Conservation (phyloP, 2,888 invertebrate genomes). For the Suillia variegata region DNA sequence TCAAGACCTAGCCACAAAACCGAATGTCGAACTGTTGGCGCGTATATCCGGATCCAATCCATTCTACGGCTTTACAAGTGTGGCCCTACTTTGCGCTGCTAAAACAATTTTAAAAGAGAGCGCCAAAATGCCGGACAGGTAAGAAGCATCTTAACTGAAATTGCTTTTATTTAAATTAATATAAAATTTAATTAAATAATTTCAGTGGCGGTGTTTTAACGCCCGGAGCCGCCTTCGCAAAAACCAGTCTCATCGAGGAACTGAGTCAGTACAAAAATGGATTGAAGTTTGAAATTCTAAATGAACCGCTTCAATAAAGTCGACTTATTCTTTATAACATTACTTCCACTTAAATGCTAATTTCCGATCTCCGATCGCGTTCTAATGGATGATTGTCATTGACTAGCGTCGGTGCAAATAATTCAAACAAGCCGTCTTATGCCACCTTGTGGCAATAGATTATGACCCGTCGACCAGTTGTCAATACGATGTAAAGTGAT, state of each 20-base stretch:
- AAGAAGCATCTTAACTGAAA: background rate
- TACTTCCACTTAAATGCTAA: background rate
- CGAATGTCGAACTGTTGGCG: conserved; percentile 68
- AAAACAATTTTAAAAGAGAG: conserved; percentile 73
- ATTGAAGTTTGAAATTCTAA: conserved; percentile 67
- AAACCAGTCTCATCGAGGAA: conserved; percentile 75
- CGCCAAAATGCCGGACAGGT: conserved; percentile 70
- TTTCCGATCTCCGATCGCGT: too few species aligned
- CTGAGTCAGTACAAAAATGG: conserved; percentile 68
- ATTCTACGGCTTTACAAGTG: conserved; percentile 80
- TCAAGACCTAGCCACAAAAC: conserved; percentile 64
- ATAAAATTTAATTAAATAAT: background rate
- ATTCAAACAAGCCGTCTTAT: conserved; percentile 19
- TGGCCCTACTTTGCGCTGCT: conserved; percentile 72
- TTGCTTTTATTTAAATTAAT: too few species aligned
- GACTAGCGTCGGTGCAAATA: conserved; percentile 16
- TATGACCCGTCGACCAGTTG: conserved; percentile 8
- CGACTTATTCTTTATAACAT: background rate
- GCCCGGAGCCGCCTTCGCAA: conserved; percentile 80
- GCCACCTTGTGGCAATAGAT: conserved; percentile 7
- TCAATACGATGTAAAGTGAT: conserved; percentile 15
- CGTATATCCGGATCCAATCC: conserved; percentile 63
- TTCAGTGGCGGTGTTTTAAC: conserved; percentile 76
- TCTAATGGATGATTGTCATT: conserved; percentile 17
- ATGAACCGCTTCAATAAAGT: conserved; percentile 15